Conservation (phyloP, 2,888 invertebrate species). For the Orthonevra nobilis region DNA sequence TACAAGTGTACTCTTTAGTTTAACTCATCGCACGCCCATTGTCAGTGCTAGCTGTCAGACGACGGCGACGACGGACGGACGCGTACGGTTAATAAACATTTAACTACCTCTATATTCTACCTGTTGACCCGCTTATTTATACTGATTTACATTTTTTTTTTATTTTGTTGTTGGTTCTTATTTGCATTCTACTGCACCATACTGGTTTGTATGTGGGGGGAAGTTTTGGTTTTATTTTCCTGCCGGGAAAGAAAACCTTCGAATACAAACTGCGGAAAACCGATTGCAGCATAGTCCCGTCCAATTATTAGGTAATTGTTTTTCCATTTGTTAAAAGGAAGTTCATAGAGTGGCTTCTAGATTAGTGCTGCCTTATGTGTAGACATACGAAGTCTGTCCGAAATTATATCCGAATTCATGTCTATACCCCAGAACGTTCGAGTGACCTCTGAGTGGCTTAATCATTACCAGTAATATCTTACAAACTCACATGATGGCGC, state of each 20-base stretch:
- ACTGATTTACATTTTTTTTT: conserved; percentile 14
- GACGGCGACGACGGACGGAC: no score
- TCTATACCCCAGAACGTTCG: no score
- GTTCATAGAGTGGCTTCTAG: no score
- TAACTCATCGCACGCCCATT: conserved; percentile 51
- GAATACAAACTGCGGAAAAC: conserved; percentile 39
- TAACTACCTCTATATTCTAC: conserved; percentile 44
- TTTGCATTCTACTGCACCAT: conserved; percentile 42
- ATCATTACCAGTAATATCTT: no score
- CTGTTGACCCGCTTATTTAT: conserved; percentile 61
- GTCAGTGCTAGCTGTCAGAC: conserved; percentile 26
- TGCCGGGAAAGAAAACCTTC: no score
- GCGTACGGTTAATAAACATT: conserved; percentile 59
- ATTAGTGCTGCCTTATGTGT: no score
- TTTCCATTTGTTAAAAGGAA: conserved; percentile 18
- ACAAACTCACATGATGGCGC: no score
- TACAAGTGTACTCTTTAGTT: no score
- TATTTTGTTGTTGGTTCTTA: no score
- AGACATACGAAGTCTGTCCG: no score
- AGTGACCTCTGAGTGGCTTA: no score
- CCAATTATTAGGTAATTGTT: conserved; percentile 37
- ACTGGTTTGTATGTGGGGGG: conserved; percentile 34
- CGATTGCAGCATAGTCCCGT: conserved; percentile 15
- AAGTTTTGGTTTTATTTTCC: conserved; percentile 45
- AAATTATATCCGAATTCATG: no score